Percentiles rank a stretch among this genome's conserved stretches.
Conservation (phyloP, 2,888 invertebrate genomes). For the Trachelus iudaicus region DNA sequence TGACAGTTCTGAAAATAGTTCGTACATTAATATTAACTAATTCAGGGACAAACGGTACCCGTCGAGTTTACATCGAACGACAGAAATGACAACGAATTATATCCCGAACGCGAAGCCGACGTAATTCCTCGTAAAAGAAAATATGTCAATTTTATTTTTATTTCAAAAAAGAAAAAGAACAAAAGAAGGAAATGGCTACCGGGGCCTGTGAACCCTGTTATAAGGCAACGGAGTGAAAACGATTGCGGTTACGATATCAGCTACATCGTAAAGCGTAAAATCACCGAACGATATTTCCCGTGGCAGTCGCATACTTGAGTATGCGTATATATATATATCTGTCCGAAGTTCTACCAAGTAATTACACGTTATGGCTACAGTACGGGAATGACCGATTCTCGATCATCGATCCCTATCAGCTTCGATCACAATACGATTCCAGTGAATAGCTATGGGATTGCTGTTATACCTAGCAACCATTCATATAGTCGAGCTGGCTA, state of each 20-base stretch:
- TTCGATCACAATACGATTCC: not conserved
- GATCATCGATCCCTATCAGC: not conserved
- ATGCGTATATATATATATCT: not conserved
- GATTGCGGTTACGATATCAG: not conserved
- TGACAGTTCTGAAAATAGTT: not conserved
- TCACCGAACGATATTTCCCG: not conserved
- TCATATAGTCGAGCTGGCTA: not conserved
- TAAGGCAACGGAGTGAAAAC: not conserved
- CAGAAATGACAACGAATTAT: too few species aligned
- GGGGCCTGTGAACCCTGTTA: not conserved
- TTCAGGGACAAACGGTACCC: not conserved
- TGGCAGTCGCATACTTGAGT: not conserved
- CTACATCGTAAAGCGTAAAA: not conserved
- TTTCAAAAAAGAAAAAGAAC: not conserved
- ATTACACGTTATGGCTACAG: not conserved
- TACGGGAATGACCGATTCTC: not conserved
- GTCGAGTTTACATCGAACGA: not conserved
- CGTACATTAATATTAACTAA: not conserved
- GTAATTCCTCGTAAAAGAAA: not conserved
- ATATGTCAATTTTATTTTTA: not conserved
- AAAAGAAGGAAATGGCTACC: not conserved
- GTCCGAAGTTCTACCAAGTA: not conserved
- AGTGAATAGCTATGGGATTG: not conserved
- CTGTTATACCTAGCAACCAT: not conserved
- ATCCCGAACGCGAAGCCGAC: too few species aligned